These are phyloP conservation scores for Ibidorhyncha struthersii DNA, from an alignment of 2,113 vertebrate species.

Conservation along the genomic window DNA sequence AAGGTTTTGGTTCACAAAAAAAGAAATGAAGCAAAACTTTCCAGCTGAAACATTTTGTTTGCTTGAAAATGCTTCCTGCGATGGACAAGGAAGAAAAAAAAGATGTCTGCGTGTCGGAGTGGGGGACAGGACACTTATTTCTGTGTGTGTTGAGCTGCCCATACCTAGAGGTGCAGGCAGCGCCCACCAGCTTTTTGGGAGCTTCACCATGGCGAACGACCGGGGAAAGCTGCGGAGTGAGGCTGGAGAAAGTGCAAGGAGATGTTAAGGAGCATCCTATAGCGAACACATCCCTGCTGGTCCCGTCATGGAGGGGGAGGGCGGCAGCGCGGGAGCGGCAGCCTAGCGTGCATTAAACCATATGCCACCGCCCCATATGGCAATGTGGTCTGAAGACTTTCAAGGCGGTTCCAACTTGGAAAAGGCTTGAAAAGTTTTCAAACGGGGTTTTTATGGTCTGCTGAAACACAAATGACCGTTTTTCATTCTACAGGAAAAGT, in stretches of 20 bases:
- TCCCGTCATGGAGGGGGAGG: background rate
- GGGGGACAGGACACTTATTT: background rate
- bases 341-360: background rate
- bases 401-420: background rate
- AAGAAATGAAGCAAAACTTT: background rate
- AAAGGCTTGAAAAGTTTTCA: slow-evolving; percentile 6
- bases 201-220: fast-evolving
- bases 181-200: background rate
- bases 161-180: background rate
- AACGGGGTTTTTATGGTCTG: slow-evolving; percentile 22
- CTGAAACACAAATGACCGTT: background rate
- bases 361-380: background rate
- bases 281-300: background rate
- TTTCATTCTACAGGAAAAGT: background rate
- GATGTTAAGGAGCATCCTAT: background rate
- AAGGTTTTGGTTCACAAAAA: background rate
- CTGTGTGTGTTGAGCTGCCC: background rate
- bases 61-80: background rate
- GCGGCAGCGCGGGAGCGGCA: background rate
- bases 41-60: background rate
- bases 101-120: fast-evolving
- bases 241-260: background rate
- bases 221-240: background rate
- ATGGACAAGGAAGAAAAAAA: background rate
- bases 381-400: background rate